Conservation (phyloP, 2,888 invertebrate genomes). For the Molorchus minor region DNA sequence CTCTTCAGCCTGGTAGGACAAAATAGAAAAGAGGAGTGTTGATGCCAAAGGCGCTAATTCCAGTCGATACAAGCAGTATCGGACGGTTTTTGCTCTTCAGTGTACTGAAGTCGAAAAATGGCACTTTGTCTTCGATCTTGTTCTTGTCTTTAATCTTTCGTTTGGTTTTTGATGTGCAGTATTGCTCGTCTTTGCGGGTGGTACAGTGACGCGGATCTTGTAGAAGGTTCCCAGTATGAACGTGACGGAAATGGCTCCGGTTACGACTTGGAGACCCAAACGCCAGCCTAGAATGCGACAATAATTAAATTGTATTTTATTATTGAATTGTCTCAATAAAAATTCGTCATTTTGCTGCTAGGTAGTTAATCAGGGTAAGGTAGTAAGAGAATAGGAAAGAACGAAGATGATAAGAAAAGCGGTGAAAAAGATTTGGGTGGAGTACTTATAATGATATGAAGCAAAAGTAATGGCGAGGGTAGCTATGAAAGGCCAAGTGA, state of each 20-base stretch:
- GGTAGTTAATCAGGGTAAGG: neutral
- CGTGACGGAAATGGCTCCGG: conserved; percentile 83
- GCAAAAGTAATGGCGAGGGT: no score
- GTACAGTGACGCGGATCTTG: conserved; percentile 86
- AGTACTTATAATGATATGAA: neutral
- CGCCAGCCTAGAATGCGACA: conserved; percentile 78
- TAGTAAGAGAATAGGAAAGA: neutral
- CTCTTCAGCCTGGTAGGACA: conserved; percentile 82
- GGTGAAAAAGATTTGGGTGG: neutral
- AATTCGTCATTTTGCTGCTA: neutral
- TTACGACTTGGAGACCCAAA: conserved; percentile 83
- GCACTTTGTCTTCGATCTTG: conserved; percentile 78
- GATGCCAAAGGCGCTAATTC: conserved; percentile 82
- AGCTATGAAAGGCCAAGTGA: no score
- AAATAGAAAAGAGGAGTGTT: conserved; percentile 86
- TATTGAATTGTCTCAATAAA: neutral
- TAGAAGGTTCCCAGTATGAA: conserved; percentile 89
- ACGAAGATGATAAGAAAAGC: neutral
- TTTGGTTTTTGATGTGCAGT: conserved; percentile 88
- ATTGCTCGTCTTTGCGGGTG: conserved; percentile 89
- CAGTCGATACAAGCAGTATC: conserved; percentile 81
- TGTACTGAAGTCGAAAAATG: conserved; percentile 88
- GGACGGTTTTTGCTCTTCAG: conserved; percentile 85
- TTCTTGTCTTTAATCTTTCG: conserved; percentile 83
- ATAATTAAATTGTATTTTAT: neutral